Percentiles rank a stretch among this genome's conserved stretches.
Evolutionary conservation across 2,797 vertebrate species (phyloP).

Genomic region (Vireo griseus): DNA sequence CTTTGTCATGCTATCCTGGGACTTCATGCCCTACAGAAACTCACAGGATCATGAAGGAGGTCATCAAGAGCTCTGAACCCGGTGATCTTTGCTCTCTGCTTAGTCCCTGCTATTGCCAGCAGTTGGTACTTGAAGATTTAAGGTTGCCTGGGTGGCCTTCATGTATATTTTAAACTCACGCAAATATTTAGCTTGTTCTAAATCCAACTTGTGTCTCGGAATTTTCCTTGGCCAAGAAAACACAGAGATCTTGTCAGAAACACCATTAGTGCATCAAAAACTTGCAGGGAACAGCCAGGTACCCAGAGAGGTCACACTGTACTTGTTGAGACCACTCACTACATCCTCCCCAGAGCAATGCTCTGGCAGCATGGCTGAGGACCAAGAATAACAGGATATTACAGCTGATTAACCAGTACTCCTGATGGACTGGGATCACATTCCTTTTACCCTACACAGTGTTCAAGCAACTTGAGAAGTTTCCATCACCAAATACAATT

Average conservation of each 20-base stretch:
- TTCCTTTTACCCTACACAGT: not conserved
- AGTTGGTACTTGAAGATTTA: not conserved
- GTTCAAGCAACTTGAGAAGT: constrained; percentile 15
- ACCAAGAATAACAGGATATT: constrained; percentile 2
- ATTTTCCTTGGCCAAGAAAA: not conserved
- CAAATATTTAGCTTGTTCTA: constrained; percentile 3
- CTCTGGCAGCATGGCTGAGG: not conserved
- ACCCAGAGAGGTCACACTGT: not conserved
- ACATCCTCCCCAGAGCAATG: not conserved
- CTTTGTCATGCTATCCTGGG: not conserved
- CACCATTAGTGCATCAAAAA: not conserved
- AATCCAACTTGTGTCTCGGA: not conserved
- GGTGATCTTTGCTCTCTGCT: not conserved
- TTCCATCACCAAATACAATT: not conserved
- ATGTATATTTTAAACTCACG: not conserved
- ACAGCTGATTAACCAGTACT: not conserved
- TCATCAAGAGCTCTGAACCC: not conserved
- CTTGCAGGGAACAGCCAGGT: not conserved
- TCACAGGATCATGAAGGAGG: not conserved
- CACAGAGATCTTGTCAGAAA: not conserved
- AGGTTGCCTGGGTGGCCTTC: not conserved
- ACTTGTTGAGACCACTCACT: not conserved
- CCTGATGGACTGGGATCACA: not conserved
- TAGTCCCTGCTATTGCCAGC: not conserved
- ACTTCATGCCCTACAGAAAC: not conserved